Conservation (phyloP, 23 tunicate species). For the Ciona savignyi region DNA sequence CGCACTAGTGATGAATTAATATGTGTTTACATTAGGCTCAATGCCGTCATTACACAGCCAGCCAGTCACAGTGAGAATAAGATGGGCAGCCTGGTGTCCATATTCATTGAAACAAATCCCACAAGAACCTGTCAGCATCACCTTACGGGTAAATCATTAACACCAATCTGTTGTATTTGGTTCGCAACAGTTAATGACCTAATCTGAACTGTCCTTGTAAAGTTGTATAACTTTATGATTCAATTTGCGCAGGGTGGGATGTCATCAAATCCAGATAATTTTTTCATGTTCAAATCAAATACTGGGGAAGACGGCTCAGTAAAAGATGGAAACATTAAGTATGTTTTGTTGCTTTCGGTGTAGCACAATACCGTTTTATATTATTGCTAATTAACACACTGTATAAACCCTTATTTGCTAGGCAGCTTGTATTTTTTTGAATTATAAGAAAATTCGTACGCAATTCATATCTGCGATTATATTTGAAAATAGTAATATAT, state of each 20-base stretch:
- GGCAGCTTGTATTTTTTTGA: too few species aligned
- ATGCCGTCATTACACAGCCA: constrained; percentile 43
- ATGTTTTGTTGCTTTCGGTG: neutral
- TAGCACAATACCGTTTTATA: neutral
- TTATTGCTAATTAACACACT: too few species aligned
- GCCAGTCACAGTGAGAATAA: constrained; percentile 41
- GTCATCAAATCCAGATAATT: constrained; percentile 50
- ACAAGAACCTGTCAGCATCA: constrained; percentile 27
- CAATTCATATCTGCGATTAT: too few species aligned
- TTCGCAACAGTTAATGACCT: neutral
- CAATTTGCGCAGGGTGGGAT: constrained; percentile 61
- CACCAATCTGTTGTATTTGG: neutral
- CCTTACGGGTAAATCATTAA: constrained; percentile 19
- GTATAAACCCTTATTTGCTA: too few species aligned
- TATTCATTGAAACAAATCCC: neutral
- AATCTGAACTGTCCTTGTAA: too few species aligned
- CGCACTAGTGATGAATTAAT: too few species aligned
- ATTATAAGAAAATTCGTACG: too few species aligned
- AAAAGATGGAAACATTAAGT: constrained; percentile 43
- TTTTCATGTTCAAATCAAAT: constrained; percentile 28
- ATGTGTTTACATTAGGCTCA: constrained; percentile 56
- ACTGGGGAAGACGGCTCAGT: constrained; percentile 8
- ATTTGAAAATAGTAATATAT: too few species aligned
- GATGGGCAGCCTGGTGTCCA: constrained; percentile 84
- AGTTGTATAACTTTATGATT: too few species aligned